phyloP scores from a whole-genome alignment of 2,797 vertebrate genomes.

The Toxotes lorentzi region DNA sequence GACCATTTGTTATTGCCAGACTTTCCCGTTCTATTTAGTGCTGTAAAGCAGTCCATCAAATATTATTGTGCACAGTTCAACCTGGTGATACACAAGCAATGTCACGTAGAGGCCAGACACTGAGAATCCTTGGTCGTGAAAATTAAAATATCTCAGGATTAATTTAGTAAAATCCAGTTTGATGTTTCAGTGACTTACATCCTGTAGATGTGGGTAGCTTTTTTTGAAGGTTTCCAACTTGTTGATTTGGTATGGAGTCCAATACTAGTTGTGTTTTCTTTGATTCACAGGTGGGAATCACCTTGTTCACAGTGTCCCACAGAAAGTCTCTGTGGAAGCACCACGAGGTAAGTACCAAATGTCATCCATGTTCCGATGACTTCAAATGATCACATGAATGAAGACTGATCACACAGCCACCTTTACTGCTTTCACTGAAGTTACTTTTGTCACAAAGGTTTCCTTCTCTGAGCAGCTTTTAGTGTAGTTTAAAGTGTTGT shows the following conservation, averaged over 20 bases:
- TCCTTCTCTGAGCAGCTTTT: too few species aligned
- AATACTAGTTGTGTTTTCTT: neutral
- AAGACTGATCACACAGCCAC: neutral
- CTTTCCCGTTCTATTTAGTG: too few species aligned
- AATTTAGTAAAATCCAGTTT: neutral
- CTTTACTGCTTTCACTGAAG: neutral
- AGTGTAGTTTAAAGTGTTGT: too few species aligned
- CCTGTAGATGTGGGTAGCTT: neutral
- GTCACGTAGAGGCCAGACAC: neutral
- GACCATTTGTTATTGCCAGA: too few species aligned
- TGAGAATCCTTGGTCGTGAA: neutral
- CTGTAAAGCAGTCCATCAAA: too few species aligned
- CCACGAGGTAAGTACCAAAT: constrained; percentile 87
- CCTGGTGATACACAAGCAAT: neutral
- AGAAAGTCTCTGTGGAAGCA: constrained; percentile 99
- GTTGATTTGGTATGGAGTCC: neutral
- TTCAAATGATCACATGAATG: neutral
- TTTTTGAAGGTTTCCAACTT: neutral
- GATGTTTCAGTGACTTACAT: neutral
- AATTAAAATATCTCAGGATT: neutral
- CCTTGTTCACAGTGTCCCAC: constrained; percentile 97
- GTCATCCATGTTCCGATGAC: too few species aligned
- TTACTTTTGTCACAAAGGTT: too few species aligned
- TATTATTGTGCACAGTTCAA: neutral
- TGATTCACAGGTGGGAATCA: constrained; percentile 93